Evolutionary conservation across 2,113 vertebrate species (phyloP), one percentile per base, ranked within the genome.

Genomic region (Hoplias malabaricus): DNA sequence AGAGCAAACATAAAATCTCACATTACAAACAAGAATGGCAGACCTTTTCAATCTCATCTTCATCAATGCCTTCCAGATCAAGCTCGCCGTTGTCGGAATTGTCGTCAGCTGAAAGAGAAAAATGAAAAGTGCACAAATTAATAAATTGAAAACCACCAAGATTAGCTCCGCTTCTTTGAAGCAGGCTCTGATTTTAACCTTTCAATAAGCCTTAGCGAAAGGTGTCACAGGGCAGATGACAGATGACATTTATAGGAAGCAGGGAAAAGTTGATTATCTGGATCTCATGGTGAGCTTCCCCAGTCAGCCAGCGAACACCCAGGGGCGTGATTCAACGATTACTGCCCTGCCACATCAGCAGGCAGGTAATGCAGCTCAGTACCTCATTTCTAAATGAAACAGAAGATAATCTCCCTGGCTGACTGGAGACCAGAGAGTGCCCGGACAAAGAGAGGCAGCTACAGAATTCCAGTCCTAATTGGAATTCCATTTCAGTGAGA

Each of bases 21-120:
- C 25, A 71, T 62, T 50, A 40, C 65, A 27, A 54, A 29, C 21
- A 27, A 3, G 2, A 48, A 54, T 92, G 87, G 73, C 82, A 27
- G 46, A 98, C 97, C 92, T 95, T 95, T 77, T 98, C 95, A 1
- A 99, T 99, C 89, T 99, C 97, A 33, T 87, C 90, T 87, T 99
- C 98, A 0, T 99, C 96, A 0, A 99, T 99, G 29, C 95, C 98
- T 0, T 95, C 94, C 86, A 99, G 93, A 84, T 99, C 95, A 82
- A 99, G 86, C 63, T 97, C 96, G 0, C 96, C 96, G 0, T 93
- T 92, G 56, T 92, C 94, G 0, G 86, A 84, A 31, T 85, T 82
- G 12, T 92, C 93, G n/a, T 89, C 96, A 94, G 73, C 6, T 82
- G 80, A 59, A 77, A 36, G 23, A 56, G 8, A 69, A 25, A 80